Base-by-base conservation (phyloP, 2,797 vertebrate species). In the Lycodopsis pacificus region DNA sequence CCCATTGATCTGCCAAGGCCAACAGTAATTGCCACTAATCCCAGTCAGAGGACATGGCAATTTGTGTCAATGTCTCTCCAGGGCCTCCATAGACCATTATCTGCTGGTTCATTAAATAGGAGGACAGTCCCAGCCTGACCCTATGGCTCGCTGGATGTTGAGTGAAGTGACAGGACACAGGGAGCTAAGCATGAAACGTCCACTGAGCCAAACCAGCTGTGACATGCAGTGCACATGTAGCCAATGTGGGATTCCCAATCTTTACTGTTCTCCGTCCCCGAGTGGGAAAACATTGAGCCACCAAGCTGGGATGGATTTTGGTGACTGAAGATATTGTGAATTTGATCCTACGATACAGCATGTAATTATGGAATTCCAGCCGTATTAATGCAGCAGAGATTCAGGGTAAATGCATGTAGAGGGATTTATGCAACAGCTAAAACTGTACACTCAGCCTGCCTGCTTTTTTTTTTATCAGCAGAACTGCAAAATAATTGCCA, bases 1-100 rank as follows among this genome's bases (percentile, higher is more conserved):
- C 84, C 85, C 90, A 92, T 90, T 92, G 90, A 93, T 94, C 88
- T 89, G 71, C 80, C 81, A 74, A 74, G 76, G 81, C 85, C 66
- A 90, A 80, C 83, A 84, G 89, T 94, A 94, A 95, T 94, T 93
- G 93, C 81, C 71, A 73, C 88, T 93, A 94, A 94, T 94, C 92
- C 92, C 79, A 91, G 91, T 93, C 91, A 90, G 89, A 92, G 91
- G 88, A 92, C 88, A 80, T 84, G 79, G 90, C 87, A 83, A 88
- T 93, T 91, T 93, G 89, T 90, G 92, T 88, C 89, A 85, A 85
- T 80, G 84, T 86, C 91, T 88, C 81, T 91, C 81, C 73, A 30
- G 65, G 85, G 87, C 73, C 87, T 77, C 86, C 74, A 75, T 66
- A 76, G 89, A 80, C 79, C 91, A 89, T 93, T 92, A 91, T 91